These are phyloP conservation scores for Phaonia tiefii DNA, from an alignment of 2,888 invertebrate species.

Conservation along the genomic window DNA sequence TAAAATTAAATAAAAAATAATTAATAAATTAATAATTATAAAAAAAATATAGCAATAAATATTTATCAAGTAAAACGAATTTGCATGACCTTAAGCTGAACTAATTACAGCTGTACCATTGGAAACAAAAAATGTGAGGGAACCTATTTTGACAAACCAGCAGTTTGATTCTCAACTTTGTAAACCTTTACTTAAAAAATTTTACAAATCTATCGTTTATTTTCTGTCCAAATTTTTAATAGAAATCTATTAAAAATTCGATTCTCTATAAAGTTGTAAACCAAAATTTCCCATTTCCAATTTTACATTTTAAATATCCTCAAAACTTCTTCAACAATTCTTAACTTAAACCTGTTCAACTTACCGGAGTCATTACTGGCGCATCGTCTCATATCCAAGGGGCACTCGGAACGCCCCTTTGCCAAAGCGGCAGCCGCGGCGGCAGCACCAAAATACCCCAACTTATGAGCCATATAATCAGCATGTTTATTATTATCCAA, in stretches of 20 bases:
- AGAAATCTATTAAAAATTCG: slow-evolving; percentile 12
- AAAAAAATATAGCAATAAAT: no score
- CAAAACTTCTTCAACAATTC: neutral
- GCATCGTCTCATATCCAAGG: slow-evolving; percentile 80
- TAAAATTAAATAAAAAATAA: no score
- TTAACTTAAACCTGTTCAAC: slow-evolving; percentile 52
- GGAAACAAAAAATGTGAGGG: no score
- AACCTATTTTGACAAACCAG: no score
- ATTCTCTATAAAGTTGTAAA: neutral
- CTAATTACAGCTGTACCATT: no score
- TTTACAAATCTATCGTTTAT: no score
- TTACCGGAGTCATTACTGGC: slow-evolving; percentile 80
- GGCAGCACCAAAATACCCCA: slow-evolving; percentile 74
- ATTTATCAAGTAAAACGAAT: no score
- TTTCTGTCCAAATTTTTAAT: neutral
- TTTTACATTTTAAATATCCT: no score
- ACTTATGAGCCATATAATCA: slow-evolving; percentile 75
- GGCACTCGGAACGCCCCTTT: slow-evolving; percentile 70
- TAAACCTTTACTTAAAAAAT: no score
- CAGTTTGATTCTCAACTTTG: no score
- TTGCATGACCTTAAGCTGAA: no score
- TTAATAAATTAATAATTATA: no score
- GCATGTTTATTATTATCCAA: slow-evolving; percentile 73
- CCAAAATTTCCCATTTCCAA: neutral
- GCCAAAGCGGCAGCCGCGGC: slow-evolving; percentile 64